These are phyloP conservation scores for Spheniscus humboldti DNA, from an alignment of 2,797 vertebrate species.

Conservation along the genomic window DNA sequence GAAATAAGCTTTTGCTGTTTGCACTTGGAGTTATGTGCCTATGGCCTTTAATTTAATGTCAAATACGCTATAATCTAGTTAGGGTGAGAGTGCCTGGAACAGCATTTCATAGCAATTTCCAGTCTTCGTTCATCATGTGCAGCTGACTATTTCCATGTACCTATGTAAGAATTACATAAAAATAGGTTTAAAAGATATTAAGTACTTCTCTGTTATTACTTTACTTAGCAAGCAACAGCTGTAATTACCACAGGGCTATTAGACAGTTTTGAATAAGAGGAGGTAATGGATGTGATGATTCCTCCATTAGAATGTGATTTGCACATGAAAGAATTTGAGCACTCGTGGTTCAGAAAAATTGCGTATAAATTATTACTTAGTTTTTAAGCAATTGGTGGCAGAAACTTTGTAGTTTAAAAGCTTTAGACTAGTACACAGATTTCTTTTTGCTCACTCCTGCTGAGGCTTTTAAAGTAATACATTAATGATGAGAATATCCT, in stretches of 20 bases:
- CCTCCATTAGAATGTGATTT: not conserved
- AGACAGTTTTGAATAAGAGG: not conserved
- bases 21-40: not conserved
- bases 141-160: not conserved
- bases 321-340: not conserved
- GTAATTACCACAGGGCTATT: not conserved
- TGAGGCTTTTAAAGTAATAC: not conserved
- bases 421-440: not conserved
- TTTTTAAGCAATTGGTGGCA: not conserved
- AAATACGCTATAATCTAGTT: not conserved
- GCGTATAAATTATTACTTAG: not conserved
- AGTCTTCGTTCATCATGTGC: not conserved
- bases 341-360: not conserved
- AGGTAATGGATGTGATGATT: not conserved
- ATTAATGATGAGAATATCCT: not conserved
- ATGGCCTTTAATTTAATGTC: constrained; percentile 32
- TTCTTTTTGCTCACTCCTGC: not conserved
- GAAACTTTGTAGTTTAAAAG: not conserved
- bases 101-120: not conserved
- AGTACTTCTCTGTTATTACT: not conserved
- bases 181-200: not conserved
- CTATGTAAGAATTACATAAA: not conserved
- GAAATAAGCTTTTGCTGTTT: constrained; percentile 9
- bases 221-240: not conserved
- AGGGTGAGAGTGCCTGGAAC: not conserved